These are phyloP conservation scores for Macrosoma leucophasiata DNA, from an alignment of 2,888 invertebrate genomes.

Conservation along the genomic window DNA sequence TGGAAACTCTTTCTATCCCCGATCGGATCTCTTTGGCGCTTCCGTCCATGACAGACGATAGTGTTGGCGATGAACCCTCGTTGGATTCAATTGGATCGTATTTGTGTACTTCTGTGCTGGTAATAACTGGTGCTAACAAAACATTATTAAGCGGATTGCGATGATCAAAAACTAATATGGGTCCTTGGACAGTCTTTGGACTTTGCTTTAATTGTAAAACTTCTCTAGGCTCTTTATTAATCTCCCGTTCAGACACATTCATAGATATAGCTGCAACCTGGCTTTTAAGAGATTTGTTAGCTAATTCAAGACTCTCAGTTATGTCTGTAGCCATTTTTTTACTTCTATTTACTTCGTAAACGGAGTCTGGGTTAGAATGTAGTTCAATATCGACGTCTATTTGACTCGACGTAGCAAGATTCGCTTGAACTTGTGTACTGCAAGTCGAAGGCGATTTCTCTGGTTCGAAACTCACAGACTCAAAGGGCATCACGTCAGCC, in stretches of 20 bases:
- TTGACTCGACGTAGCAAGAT: conserved; percentile 52
- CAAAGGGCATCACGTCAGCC: conserved; percentile 40
- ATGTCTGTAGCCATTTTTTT: conserved; percentile 13
- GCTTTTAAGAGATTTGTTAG: conserved; percentile 9
- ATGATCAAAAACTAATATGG: conserved; percentile 49
- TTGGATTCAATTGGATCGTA: conserved; percentile 37
- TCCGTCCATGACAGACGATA: neutral
- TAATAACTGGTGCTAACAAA: conserved; percentile 23
- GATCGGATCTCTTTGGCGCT: conserved; percentile 9
- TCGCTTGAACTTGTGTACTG: conserved; percentile 52
- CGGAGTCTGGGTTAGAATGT: conserved; percentile 30
- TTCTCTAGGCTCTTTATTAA: conserved; percentile 3
- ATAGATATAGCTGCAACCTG: conserved; percentile 2
- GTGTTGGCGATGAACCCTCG: conserved; percentile 1
- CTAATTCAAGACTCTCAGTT: conserved; percentile 6
- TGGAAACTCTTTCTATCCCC: conserved; percentile 17
- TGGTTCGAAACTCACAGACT: conserved; percentile 6
- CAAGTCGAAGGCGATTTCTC: conserved; percentile 32
- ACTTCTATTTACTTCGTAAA: conserved; percentile 21
- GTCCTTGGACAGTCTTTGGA: conserved; percentile 2
- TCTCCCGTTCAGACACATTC: conserved; percentile 10
- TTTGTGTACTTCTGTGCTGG: conserved; percentile 34
- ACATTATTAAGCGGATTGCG: conserved; percentile 59
- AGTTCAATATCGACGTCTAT: conserved; percentile 41
- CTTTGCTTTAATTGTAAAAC: conserved; percentile 7